Base-by-base conservation (phyloP, 2,888 invertebrate genomes). In the Laothoe populi region DNA sequence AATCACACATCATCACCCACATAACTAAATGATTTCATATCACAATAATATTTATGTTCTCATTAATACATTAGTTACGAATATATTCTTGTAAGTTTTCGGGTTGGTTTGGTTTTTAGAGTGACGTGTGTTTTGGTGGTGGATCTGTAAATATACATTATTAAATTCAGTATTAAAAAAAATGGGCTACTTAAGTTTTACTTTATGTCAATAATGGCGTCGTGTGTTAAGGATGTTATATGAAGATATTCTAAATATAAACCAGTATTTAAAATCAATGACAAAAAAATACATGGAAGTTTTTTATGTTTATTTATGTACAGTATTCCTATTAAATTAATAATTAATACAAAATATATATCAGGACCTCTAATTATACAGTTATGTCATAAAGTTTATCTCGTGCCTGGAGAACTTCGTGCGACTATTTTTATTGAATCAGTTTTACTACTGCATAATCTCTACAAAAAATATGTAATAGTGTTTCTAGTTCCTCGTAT, bases 281-380 rank as follows among this genome's bases (percentile, higher is more conserved):
- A 26, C 5, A 26, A 31, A 31, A 8, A 31, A 4, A 31, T n/a
- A n/a, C n/a, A 31, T 4, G 7, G 5, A 42, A 42, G 16, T 16
- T 13, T 57, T 5, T 58, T 11, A 11, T 58, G 38, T 58, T 24
- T 21, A 13, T 58, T 24, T 16, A 58, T n/a, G n/a, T 21, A 13
- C 40, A 63, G 66, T 66, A 67, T 31, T 19, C 31, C 31, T 26
- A 35, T 31, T 40, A 24, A 60, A 24, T 24, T 11, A 7, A 35
- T 35, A 23, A 38, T 49, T 49, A 49, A n/a, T n/a, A n/a, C n/a
- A n/a, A n/a, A 0, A 60, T 23, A 60, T 60, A 23, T 10, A 24
- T 35, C 31, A 49, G 40, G 48, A 38, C 11, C 48, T 40, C 23
- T 49, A 73, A 77, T 73, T 71, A 68, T 59, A 67, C 63, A 13